Evolutionary conservation across 1,140 invertebrate species (phyloP).

Genomic region (Aphelenchoides besseyi): DNA sequence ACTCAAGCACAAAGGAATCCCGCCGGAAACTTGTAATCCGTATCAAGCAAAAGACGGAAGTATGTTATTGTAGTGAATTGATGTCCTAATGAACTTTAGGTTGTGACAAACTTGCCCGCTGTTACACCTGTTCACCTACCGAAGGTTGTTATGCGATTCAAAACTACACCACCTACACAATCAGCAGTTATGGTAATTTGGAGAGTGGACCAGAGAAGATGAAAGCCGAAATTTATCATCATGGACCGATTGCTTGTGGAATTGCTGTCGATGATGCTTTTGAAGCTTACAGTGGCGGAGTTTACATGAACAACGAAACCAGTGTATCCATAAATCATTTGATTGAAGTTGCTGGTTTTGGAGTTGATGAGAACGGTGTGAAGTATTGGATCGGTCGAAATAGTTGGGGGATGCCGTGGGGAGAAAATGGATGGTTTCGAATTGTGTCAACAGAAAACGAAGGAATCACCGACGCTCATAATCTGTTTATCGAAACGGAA

Average conservation of each 20-base stretch:
- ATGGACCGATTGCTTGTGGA: constrained; percentile 66
- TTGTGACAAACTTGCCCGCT: constrained; percentile 64
- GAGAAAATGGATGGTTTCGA: constrained; percentile 63
- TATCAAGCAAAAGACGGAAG: constrained; percentile 66
- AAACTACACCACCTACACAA: constrained; percentile 65
- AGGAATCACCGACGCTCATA: constrained; percentile 63
- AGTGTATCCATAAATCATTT: constrained; percentile 53
- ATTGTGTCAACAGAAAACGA: constrained; percentile 64
- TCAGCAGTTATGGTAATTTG: constrained; percentile 64
- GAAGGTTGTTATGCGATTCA: constrained; percentile 52
- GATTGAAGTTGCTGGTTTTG: constrained; percentile 65
- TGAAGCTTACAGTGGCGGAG: constrained; percentile 65
- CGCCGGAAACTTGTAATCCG: constrained; percentile 67
- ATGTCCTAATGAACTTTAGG: constrained; percentile 33
- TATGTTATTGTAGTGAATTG: constrained; percentile 9
- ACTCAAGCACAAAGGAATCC: constrained; percentile 64
- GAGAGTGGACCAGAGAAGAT: constrained; percentile 63
- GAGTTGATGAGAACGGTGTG: constrained; percentile 63
- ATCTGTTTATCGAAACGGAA: constrained; percentile 64
- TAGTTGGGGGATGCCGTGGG: constrained; percentile 65
- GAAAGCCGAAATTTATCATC: constrained; percentile 66
- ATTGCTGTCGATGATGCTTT: constrained; percentile 65
- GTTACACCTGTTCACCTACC: constrained; percentile 65
- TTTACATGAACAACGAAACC: constrained; percentile 64
- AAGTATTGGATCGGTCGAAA: constrained; percentile 67